Base-by-base conservation (phyloP, 1,140 invertebrate species). In the Apis cerana region DNA sequence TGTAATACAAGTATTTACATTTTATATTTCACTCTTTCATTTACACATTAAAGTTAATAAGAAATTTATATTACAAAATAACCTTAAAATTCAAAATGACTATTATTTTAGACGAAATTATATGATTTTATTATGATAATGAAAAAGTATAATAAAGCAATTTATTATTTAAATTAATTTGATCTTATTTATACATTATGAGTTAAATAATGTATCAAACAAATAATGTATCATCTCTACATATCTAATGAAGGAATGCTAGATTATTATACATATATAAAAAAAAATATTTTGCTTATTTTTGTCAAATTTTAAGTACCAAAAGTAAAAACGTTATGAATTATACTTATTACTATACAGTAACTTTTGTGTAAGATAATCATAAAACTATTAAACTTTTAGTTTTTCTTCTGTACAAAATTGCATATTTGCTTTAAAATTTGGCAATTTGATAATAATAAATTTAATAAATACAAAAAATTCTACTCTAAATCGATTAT, bases 401-500 rank as follows among this genome's bases (percentile, higher is more conserved):
- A 12, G 17, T 65, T 64, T 43, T 43, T 17, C 15, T 80, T 61
- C 61, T 72, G 17, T 71, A 65, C 5, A 48, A 50, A 19, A 43
- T 68, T 21, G 11, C 4, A 58, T 23, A 67, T 23, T 8, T 50
- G 48, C 17, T 54, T 56, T 23, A 56, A 52, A 74, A 54, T 84
- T 84, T 68, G 74, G 62, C n/a, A 70, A 72, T 52, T 70, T 68
- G 3, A 27, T 72, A 13, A 3, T 67, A 83, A 1, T 23, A 43
- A 43, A 43, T 43, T 43, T 43, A 5, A 54, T 64, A 61, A 64
- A 77, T 79, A 75, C 74, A 48, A 82, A 78, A 68, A 70, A 1
- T 23, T 67, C 92, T 91, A 94, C 83, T 94, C 93, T 89, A 94
- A 87, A 89, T 94, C 93, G 62, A 94, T 94, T 81, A 94, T 93